Evolutionary conservation across 1,140 invertebrate genomes (phyloP).

Genomic region (Anastrepha ludens): DNA sequence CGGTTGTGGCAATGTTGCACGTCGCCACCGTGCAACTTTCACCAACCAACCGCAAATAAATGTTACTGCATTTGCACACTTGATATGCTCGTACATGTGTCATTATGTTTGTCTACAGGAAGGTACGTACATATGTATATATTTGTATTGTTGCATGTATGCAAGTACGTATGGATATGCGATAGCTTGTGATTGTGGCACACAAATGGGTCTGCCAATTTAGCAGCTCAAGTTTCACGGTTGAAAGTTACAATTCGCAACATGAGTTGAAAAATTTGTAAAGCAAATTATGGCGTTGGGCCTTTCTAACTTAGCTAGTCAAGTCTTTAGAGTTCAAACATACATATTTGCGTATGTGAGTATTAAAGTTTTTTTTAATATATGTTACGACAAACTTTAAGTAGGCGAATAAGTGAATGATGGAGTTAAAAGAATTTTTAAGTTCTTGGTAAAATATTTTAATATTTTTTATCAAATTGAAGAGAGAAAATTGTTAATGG

Average conservation of each 20-base stretch:
- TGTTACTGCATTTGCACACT: constrained; percentile 22
- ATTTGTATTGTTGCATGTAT: not conserved
- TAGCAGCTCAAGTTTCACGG: not conserved
- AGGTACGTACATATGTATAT: not conserved
- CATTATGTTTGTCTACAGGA: too few relatives aligned
- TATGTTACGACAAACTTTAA: not conserved
- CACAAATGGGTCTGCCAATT: not conserved
- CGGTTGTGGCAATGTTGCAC: constrained; percentile 21
- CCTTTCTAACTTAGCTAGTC: not conserved
- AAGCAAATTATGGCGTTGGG: not conserved
- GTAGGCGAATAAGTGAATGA: too few relatives aligned
- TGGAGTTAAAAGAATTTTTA: too few relatives aligned
- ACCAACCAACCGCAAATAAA: constrained; percentile 48
- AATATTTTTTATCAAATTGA: too few relatives aligned
- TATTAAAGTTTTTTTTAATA: too few relatives aligned
- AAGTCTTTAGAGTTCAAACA: too few relatives aligned
- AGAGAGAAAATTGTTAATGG: too few relatives aligned
- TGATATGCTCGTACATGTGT: not conserved
- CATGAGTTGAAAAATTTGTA: constrained; percentile 10
- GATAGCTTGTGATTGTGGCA: not conserved
- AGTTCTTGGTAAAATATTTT: too few relatives aligned
- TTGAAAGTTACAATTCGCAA: constrained; percentile 20
- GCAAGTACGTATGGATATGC: not conserved
- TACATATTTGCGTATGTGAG: too few relatives aligned
- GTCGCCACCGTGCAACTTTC: constrained; percentile 45